Evolutionary conservation across 2,797 vertebrate genomes (phyloP).

Genomic region (Ibycter americanus): DNA sequence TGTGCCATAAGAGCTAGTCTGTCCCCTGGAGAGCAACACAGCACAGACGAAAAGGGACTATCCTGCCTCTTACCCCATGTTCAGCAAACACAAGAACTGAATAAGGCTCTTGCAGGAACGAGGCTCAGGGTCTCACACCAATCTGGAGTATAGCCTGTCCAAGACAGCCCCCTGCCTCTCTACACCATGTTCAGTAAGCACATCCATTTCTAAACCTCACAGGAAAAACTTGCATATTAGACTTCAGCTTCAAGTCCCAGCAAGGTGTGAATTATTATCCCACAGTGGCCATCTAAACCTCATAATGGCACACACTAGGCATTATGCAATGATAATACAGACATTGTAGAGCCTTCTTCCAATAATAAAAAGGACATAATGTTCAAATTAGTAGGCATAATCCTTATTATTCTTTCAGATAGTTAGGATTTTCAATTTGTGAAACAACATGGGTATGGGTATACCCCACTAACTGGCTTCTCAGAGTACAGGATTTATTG

Average conservation of each 20-base stretch:
- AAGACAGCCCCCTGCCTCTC: neutral
- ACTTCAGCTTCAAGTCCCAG: neutral
- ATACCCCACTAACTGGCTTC: neutral
- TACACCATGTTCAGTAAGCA: neutral
- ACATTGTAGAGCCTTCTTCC: constrained; percentile 4
- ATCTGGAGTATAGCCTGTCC: rapidly evolving
- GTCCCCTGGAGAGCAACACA: neutral
- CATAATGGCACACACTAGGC: constrained; percentile 10
- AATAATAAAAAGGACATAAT: constrained; percentile 52
- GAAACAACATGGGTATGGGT: neutral
- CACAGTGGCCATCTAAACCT: constrained; percentile 35
- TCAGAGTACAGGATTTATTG: constrained; percentile 3
- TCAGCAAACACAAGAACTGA: neutral
- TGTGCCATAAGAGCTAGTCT: neutral
- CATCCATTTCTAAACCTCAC: neutral
- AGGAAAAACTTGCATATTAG: neutral
- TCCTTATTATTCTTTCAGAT: constrained; percentile 30
- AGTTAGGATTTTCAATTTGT: constrained; percentile 38
- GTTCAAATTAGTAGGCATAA: constrained; percentile 44
- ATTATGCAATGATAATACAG: constrained; percentile 34
- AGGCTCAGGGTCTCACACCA: neutral
- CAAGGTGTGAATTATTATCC: constrained; percentile 47
- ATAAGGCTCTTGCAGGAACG: rapidly evolving
- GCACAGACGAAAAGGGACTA: neutral
- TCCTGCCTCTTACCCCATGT: neutral